Evolutionary conservation across 2,888 invertebrate genomes (phyloP), one percentile per base, ranked within the genome.

Genomic region (Perizoma affinitatum): DNA sequence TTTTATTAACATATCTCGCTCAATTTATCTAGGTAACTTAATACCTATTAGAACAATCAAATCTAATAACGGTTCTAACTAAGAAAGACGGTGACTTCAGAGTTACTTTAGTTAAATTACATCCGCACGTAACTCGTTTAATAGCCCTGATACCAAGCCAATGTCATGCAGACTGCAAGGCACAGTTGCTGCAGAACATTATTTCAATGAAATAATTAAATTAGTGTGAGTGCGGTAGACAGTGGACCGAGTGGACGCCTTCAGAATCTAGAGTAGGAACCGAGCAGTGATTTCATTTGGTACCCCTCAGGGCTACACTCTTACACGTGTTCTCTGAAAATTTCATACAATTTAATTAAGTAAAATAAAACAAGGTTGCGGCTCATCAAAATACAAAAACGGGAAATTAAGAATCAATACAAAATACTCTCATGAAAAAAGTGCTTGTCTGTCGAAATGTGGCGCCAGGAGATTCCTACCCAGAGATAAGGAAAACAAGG

Each of bases 171-270:
- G 73, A 76, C 75, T 80, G 80, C 78, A 74, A 76, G 79, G 73
- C 78, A 79, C 75, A 78, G 80, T 76, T 82, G 79, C 80, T 76
- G 74, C 75, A 75, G 72, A 77, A 82, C 83, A 85, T 87, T 86
- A 88, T 86, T 86, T 84, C 84, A 87, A 84, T 84, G 78, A 85
- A 84, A 85, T 86, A 89, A 90, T 87, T 80, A 81, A 86, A 88
- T 87, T 82, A 82, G 78, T 70, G 73, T 70, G 79, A 81, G 80
- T 76, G 75, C 82, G 79, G 82, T 81, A 83, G 84, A 78, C 83
- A 81, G 80, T 76, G 79, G 74, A 86, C 80, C 83, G 79, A 80
- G 79, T 76, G 80, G 73, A 86, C 80, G 84, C 80, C 65, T 69
- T 72, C 76, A 67, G 86, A 88, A 88, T 90, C 78, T 79, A 79